Percentiles rank a stretch among this genome's conserved stretches.
phyloP scores from a whole-genome alignment of 2,888 invertebrate genomes.

The Gibbula magus region DNA sequence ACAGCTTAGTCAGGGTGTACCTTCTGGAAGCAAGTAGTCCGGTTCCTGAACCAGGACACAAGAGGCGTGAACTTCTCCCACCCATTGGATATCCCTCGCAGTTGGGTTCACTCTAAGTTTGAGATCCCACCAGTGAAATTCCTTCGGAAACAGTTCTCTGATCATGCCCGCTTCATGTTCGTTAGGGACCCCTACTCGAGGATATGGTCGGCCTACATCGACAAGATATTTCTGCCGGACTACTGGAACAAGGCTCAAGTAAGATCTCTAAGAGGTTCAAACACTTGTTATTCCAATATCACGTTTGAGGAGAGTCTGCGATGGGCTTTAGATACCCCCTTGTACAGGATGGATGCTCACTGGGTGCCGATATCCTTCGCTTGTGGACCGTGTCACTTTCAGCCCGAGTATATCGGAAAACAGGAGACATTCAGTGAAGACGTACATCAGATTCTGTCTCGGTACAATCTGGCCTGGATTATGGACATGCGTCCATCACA shows the following conservation, averaged over 20 bases:
- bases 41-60: neutral
- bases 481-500: neutral
- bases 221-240: neutral
- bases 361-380: neutral
- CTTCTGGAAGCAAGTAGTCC: conserved; percentile 3
- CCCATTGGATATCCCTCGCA: neutral
- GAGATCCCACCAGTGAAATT: neutral
- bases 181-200: neutral
- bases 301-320: neutral
- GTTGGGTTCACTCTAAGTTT: neutral
- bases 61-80: neutral
- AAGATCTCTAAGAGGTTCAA: no score
- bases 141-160: neutral
- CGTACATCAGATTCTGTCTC: neutral
- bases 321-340: neutral
- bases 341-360: neutral
- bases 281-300: neutral
- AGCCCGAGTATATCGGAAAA: neutral
- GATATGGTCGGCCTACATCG: conserved; percentile 4
- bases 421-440: neutral
- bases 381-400: neutral
- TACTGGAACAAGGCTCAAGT: neutral
- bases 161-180: neutral
- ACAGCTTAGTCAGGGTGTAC: neutral
- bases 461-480: neutral